Evolutionary conservation across 2,113 vertebrate species (phyloP).

Genomic region (Phrynosoma platyrhinos): DNA sequence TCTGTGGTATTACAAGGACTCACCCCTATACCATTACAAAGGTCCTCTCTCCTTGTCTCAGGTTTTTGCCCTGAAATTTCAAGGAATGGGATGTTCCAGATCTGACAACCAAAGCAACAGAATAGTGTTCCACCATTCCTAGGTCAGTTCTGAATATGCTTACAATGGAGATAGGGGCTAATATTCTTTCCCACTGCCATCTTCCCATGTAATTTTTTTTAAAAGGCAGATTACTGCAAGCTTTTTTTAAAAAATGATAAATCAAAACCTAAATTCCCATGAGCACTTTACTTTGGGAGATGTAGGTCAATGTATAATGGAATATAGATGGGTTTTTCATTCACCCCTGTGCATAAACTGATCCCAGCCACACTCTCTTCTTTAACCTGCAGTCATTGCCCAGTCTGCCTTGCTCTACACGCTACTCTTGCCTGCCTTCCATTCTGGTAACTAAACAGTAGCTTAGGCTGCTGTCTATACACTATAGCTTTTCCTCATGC

Average conservation of each 20-base stretch:
- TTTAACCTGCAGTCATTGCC: background rate
- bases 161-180: background rate
- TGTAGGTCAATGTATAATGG: background rate
- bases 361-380: background rate
- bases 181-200: no score
- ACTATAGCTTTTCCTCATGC: rapidly evolving
- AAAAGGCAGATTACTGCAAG: no score
- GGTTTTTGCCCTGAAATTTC: no score
- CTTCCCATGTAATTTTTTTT: no score
- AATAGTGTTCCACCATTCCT: background rate
- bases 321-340: background rate
- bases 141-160: background rate
- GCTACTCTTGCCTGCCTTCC: background rate
- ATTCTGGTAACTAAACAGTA: constrained; percentile 3
- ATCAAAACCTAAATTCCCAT: no score
- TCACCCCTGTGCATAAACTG: background rate
- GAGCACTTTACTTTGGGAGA: background rate
- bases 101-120: background rate
- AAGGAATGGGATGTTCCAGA: no score
- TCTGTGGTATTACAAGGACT: no score
- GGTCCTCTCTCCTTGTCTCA: no score
- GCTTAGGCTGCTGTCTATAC: background rate
- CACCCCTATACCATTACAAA: no score
- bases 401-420: background rate
- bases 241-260: no score